Conservation (phyloP, 2,888 invertebrate species). For the Cylindroiulus punctatus region DNA sequence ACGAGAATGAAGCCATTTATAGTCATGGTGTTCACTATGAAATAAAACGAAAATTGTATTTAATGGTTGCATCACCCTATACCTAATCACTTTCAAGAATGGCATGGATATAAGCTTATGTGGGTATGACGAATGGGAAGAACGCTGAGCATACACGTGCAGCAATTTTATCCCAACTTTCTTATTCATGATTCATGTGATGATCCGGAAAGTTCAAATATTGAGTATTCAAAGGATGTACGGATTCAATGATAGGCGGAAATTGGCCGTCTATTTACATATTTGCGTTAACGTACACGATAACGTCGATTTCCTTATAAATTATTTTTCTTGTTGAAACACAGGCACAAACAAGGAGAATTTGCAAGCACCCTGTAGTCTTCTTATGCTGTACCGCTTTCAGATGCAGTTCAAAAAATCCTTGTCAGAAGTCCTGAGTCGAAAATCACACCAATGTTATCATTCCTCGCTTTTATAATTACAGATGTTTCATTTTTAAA, state of each 20-base stretch:
- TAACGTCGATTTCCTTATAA: neutral
- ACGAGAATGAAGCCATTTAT: too few relatives aligned
- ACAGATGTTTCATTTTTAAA: neutral
- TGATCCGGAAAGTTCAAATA: neutral
- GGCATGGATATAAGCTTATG: too few relatives aligned
- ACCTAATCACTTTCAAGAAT: too few relatives aligned
- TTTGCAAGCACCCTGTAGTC: neutral
- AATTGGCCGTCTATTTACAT: neutral
- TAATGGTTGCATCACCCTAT: too few relatives aligned
- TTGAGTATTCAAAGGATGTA: neutral
- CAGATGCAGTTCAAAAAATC: neutral
- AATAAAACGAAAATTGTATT: too few relatives aligned
- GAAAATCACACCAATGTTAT: neutral
- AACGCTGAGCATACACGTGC: too few relatives aligned
- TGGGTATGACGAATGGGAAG: too few relatives aligned
- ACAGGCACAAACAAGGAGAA: too few relatives aligned
- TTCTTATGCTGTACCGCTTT: too few relatives aligned
- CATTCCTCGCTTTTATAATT: neutral
- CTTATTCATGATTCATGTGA: neutral
- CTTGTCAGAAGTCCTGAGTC: too few relatives aligned
- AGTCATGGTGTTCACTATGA: too few relatives aligned
- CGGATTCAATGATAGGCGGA: neutral
- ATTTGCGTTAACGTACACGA: neutral
- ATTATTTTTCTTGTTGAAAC: too few relatives aligned
- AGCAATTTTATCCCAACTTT: neutral